Base-by-base conservation (phyloP, 2,797 vertebrate species). In the Halcyon chelicuti region DNA sequence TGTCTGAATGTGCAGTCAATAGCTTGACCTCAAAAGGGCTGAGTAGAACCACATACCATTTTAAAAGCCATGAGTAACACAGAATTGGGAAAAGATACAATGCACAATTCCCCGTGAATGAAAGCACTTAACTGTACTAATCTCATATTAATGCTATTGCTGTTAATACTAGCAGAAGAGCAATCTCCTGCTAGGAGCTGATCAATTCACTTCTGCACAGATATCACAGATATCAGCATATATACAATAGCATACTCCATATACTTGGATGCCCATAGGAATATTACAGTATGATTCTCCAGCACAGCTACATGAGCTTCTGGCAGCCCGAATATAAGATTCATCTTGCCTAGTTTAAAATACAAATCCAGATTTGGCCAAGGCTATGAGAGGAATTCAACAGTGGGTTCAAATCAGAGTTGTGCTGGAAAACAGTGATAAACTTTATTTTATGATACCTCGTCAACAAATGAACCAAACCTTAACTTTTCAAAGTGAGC, bases 21-120 rank as follows among this genome's bases (percentile, higher is more conserved):
- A 95, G 33, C 23, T 12, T 79, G 83, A 88, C 63, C 39, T 70
- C 90, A 68, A 77, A 89, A 70, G 19, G 7, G 87, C 58, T 87
- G 57, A 86, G 51, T 40, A 94, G 63, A 93, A 49, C 46, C 74
- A 73, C 16, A 47, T 79, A 40, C 31, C 33, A 35, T 63, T 93
- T 96, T 67, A 76, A 93, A 92, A 87, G 71, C 71, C 67, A 82
- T 14, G 74, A 87, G 49, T 89, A 92, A 89, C 40, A 61, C 5
- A 20, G 46, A 81, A 90, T 21, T 84, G 79, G 70, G 82, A 81
- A 70, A 74, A 86, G 73, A 73, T n/a, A 74, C 62, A 91, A 81
- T 35, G 22, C 58, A 57, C 51, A 66, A 70, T 75, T 92, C n/a
- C 85, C 62, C 62, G 42, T 12, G 29, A 91, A 86, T 4, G 3